Percentiles rank a stretch among this genome's conserved stretches.
These are phyloP conservation scores for Megaceryle maxima DNA, from an alignment of 2,113 vertebrate genomes.

Conservation along the genomic window DNA sequence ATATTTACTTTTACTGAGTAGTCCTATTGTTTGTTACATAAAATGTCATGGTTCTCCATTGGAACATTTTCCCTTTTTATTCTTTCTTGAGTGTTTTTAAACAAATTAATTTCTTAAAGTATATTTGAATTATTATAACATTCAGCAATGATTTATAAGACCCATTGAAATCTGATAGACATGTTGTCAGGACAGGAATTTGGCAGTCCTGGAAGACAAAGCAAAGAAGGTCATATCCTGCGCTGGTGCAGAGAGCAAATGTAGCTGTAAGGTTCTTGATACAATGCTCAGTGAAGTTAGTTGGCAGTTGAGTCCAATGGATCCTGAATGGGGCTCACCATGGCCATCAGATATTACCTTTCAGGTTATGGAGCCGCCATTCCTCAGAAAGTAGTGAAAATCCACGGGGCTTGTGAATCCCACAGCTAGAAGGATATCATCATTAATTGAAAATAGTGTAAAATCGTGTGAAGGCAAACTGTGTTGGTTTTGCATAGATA, in stretches of 20 bases:
- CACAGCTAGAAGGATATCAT: neutral
- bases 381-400: neutral
- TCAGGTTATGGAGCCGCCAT: neutral
- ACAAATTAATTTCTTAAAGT: neutral
- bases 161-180: neutral
- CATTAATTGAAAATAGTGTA: neutral
- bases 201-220: neutral
- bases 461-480: neutral
- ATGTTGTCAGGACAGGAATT: neutral
- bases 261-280: neutral
- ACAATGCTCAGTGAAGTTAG: neutral
- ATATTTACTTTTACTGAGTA: constrained; percentile 44
- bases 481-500: neutral
- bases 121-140: neutral
- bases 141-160: neutral
- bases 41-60: neutral
- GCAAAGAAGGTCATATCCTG: neutral
- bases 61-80: neutral
- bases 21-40: constrained; percentile 22
- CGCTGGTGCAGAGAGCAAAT: neutral
- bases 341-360: neutral
- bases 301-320: neutral
- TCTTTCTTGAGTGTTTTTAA: neutral
- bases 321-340: neutral
- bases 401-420: neutral